Evolutionary conservation across 92 coral and sea anemone species (phyloP), one percentile per base, ranked within the genome.

Genomic region (Epizoanthus scotinus): DNA sequence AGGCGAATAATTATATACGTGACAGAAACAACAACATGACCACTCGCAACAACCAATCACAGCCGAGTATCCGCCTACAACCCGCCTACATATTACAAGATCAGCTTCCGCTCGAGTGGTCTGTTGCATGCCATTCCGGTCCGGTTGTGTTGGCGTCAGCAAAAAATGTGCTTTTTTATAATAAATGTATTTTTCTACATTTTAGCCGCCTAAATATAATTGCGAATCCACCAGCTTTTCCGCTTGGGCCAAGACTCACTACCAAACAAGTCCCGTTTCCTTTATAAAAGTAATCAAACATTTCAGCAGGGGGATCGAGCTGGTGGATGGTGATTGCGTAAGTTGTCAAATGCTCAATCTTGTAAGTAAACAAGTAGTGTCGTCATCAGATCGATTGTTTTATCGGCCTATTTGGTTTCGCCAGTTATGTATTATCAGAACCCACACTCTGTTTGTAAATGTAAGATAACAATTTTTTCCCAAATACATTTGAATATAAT

Each of bases 61-160:
- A 75, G 67, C 62, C 69, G 64, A 57, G 81, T 59, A 44, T 15
- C 63, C 80, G 85, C 91, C 89, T 84, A 84, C 90, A 79, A 84
- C 83, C 83, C 89, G 84, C 84, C 92, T 81, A 70, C 86, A 71
- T 28, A 20, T 73, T 67, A 60, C 79, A 67, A 62, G 59, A 57
- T 78, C 65, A 49, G 71, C 56, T 77, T 83, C 81, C 78, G 77
- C 78, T 34, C 36, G 49, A 85, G 77, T 59, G 28, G 71, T 77
- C 65, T 13, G 40, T 59, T 50, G 60, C 83, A 63, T 44, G 64
- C 25, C 14, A 24, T 59, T 79, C 44, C 8, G 19, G 47, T 84
- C 62, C 77, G 38, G 1, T 25, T 18, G 27, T 56, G 66, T 57
- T 22, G 21, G 66, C 20, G 79, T 38, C 52, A 47, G 68, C 42